Conservation (phyloP, 2,888 invertebrate species). For the Platycnemis pennipes region DNA sequence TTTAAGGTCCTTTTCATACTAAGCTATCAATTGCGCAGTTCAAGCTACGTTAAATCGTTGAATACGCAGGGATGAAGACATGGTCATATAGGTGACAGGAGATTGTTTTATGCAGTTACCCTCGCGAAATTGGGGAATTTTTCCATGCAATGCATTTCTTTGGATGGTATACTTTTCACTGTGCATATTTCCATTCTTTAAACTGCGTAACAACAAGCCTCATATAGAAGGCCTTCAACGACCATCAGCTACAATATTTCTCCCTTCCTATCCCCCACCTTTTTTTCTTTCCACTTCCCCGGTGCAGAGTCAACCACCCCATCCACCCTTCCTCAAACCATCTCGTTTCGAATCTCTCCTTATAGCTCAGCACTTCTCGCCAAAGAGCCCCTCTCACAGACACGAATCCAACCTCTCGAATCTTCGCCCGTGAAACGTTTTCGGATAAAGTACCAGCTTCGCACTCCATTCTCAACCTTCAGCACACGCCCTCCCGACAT, state of each 20-base stretch:
- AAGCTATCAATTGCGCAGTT: too few relatives aligned
- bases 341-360: background rate
- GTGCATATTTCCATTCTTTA: too few relatives aligned
- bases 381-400: background rate
- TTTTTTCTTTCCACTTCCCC: background rate
- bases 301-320: background rate
- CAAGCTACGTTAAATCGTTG: too few relatives aligned
- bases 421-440: slow-evolving; percentile 1
- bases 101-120: too few relatives aligned
- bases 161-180: too few relatives aligned
- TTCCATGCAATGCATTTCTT: too few relatives aligned
- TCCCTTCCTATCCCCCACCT: background rate
- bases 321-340: background rate
- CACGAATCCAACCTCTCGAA: background rate
- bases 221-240: background rate
- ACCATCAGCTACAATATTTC: background rate
- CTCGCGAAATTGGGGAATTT: too few relatives aligned
- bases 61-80: too few relatives aligned
- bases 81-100: too few relatives aligned
- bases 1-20: too few relatives aligned
- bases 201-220: too few relatives aligned
- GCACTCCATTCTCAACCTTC: background rate
- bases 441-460: slow-evolving; percentile 11
- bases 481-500: background rate
- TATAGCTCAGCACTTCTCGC: too few relatives aligned